Percentiles rank a stretch among this genome's conserved stretches.
phyloP scores from a whole-genome alignment of 2,113 vertebrate genomes.

The Elgaria multicarinata region DNA sequence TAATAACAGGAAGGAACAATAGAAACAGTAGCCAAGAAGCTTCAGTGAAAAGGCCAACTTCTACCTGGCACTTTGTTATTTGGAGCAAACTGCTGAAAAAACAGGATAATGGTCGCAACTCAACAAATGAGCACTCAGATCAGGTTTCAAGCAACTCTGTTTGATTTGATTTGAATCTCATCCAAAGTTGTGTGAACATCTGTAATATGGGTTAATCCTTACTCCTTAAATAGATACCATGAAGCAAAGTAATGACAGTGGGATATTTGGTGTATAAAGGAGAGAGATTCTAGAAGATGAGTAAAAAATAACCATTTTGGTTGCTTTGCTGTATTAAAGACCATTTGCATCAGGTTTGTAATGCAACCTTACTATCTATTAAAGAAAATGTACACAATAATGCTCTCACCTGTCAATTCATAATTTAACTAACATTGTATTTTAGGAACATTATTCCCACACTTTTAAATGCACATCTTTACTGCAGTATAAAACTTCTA shows the following conservation, averaged over 20 bases:
- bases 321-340: no score
- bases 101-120: not conserved
- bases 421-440: constrained; percentile 19
- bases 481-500: constrained; percentile 52
- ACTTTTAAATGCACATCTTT: constrained; percentile 43
- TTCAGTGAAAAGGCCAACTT: not conserved
- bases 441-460: constrained; percentile 20
- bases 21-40: not conserved
- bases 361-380: not conserved
- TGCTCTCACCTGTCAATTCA: not conserved
- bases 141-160: not conserved
- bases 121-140: not conserved
- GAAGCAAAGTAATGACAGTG: not conserved
- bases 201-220: not conserved
- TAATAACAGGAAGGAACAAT: not conserved
- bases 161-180: not conserved
- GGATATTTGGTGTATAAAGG: not conserved
- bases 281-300: not conserved
- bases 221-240: not conserved
- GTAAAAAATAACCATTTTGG: not conserved
- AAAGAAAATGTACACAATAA: not conserved
- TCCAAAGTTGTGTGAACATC: not conserved
- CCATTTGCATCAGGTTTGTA: not conserved
- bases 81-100: not conserved
- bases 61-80: not conserved